Evolutionary conservation across 2,113 vertebrate genomes (phyloP), one percentile per base, ranked within the genome.

Genomic region (Trachemys scripta): DNA sequence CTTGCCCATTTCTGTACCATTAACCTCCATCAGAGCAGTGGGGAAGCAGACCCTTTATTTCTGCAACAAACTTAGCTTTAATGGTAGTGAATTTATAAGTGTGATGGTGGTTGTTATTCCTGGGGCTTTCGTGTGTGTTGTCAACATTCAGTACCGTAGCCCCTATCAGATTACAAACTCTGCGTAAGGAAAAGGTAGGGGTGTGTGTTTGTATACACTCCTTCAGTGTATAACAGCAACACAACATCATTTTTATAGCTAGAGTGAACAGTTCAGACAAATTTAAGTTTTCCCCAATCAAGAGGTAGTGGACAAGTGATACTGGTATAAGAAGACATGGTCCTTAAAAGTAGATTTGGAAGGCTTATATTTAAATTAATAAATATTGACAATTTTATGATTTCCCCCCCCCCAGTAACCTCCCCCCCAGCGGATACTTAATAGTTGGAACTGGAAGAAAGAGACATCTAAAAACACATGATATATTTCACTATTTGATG

Each of bases 341-440:
- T 45, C 6, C 81, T 17, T 87, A 31, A 29, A 88, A 80, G 80
- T 78, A 14, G 75, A 47, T 78, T 78, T 27, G 45, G 45, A 78
- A 85, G 31, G 13, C 10, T 29, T 90, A 85, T 24, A 49, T 94
- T 91, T 85, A 93, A 93, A 53, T 10, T n/a, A 92, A 38, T 5
- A 50, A 86, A 42, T 92, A 65, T 3, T 79, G 19, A 47, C 45
- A 72, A 42, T 38, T 72, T n/a, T 20, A 10, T n/a, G 12, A 62
- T 45, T 45, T 45, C 49, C 3, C 35, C 31, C 19, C 65, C 35
- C 35, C 3, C 17, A 5, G 10, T n/a, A 51, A 51, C 7, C 25
- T 3, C 29, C 35, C 17, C 10, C 4, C n/a, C 11, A 13, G 22
- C 6, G 10, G 22, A 29, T 45, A 78, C 38, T 16, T 25, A 72